Evolutionary conservation across 2,797 vertebrate genomes (phyloP), one percentile per base, ranked within the genome.

Genomic region (Discoglossus pictus): DNA sequence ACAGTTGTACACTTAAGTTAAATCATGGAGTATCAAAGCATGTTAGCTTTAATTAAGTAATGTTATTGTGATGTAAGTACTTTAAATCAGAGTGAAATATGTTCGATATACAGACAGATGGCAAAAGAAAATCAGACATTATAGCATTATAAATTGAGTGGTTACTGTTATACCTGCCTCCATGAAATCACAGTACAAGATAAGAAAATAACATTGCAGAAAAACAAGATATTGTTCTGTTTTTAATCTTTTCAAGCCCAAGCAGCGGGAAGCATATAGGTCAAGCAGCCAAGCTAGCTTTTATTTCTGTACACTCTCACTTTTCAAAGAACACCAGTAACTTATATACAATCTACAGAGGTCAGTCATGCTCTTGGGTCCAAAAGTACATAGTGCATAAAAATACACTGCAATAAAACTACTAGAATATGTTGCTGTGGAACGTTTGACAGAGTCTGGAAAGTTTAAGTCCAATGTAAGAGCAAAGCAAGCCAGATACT

Each of bases 181-280:
- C 38, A 63, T 39, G 34, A 48, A 70, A 62, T 55, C 24, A 20
- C 53, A 52, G 44, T 65, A 64, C 68, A 71, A 59, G 60, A 71
- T 65, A 58, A 71, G 54, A 71, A 68, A 68, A 62, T 64, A 43
- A 13, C 38, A 52, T 48, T 51, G 54, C 27, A 44, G 31, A 34
- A 71, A 64, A 71, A 71, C 68, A 64, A 64, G 53, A 71, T 71
- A 71, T 71, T 71, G 61, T 62, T 71, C 46, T 50, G 68, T 71
- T 71, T 71, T 71, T 71, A 71, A 71, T 71, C 68, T 71, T 59
- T 71, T 64, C 68, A 71, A 65, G 61, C 65, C 46, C 68, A 71
- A 59, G 68, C 68, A 56, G 61, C 48, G 61, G 48, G 54, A 71
- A 58, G 61, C 68, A 65, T 64, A 56, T 65, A 71, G 68, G 68